phyloP scores from a whole-genome alignment of 2,888 invertebrate genomes.

The Cephus pulcher region DNA sequence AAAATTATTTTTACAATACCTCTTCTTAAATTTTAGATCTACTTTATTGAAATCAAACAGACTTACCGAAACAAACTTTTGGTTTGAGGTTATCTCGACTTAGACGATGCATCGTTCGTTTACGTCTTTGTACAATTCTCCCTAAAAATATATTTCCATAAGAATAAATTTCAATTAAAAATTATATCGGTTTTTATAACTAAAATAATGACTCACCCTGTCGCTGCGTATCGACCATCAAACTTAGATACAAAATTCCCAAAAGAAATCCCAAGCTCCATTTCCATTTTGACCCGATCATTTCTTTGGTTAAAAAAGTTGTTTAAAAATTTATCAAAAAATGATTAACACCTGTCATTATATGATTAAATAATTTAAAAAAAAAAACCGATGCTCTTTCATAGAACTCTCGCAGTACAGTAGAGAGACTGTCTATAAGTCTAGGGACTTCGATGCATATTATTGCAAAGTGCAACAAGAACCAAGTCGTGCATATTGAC shows the following conservation, averaged over 20 bases:
- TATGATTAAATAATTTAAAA: neutral
- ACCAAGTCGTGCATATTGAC: neutral
- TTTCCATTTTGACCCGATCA: neutral
- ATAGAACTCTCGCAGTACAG: neutral
- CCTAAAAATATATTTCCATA: conserved; percentile 28
- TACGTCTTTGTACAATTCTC: conserved; percentile 41
- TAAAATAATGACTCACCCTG: neutral
- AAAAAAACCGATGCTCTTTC: neutral
- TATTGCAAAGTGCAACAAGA: neutral
- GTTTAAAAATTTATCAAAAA: neutral
- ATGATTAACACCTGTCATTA: neutral
- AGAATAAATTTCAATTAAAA: neutral
- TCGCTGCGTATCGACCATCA: neutral
- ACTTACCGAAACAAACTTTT: conserved; percentile 58
- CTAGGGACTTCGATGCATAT: neutral
- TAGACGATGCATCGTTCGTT: conserved; percentile 43
- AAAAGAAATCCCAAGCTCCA: neutral
- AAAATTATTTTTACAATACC: conserved; percentile 71
- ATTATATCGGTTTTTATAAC: neutral
- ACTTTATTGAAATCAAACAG: neutral
- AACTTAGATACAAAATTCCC: neutral
- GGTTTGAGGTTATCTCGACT: conserved; percentile 47
- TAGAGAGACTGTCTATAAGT: neutral
- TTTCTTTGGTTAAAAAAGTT: neutral
- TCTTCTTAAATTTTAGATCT: conserved; percentile 59